A percentile compares a stretch with the other conserved stretches of the same genome.
Evolutionary conservation across 2,888 invertebrate genomes (phyloP).

Genomic region (Saturnia japonica): DNA sequence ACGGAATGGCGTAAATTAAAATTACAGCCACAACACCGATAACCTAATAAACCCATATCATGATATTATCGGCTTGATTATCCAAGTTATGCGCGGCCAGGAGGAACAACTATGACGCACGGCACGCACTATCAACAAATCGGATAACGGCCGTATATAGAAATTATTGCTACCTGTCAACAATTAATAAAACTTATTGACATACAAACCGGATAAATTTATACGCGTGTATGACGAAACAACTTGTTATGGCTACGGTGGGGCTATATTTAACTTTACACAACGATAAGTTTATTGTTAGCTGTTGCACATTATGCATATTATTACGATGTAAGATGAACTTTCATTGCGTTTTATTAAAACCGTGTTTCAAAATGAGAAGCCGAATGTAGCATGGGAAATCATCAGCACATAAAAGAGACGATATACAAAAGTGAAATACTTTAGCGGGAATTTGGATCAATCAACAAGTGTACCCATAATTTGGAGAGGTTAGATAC

Average conservation of each 20-base stretch:
- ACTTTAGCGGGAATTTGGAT: too few species aligned
- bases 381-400: too few species aligned
- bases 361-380: neutral
- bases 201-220: constrained; percentile 17
- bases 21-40: constrained; percentile 35
- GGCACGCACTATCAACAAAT: constrained; percentile 47
- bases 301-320: neutral
- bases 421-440: too few species aligned
- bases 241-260: neutral
- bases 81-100: constrained; percentile 9
- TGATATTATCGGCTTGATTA: constrained; percentile 34
- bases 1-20: constrained; percentile 18
- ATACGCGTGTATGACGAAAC: constrained; percentile 18
- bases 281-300: neutral
- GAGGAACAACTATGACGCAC: constrained; percentile 46
- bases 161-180: constrained; percentile 36
- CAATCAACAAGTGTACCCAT: too few species aligned
- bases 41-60: constrained; percentile 52
- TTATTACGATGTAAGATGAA: neutral
- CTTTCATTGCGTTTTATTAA: neutral
- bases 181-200: constrained; percentile 19
- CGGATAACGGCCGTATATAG: constrained; percentile 48
- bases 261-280: neutral
- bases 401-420: too few species aligned
- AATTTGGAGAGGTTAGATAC: too few species aligned